Percentiles rank a stretch among this genome's conserved stretches.
These are phyloP conservation scores for Silurus aristotelis DNA, from an alignment of 2,797 vertebrate genomes.

Conservation along the genomic window DNA sequence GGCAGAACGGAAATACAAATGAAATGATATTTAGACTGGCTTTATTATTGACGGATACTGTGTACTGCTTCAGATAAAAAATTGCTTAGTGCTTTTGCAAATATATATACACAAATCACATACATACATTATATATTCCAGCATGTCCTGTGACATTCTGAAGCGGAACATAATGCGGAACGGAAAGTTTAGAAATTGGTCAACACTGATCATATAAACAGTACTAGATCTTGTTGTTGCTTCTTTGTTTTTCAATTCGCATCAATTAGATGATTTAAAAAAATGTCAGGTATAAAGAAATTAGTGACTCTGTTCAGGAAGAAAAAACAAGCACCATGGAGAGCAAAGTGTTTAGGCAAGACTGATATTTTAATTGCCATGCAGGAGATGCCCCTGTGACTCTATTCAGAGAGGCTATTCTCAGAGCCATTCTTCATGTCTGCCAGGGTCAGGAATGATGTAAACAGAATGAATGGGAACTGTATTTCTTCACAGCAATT, in stretches of 20 bases:
- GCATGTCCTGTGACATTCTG: no score
- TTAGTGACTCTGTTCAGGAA: not conserved
- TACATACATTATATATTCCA: no score
- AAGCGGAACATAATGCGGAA: no score
- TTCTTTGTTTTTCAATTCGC: not conserved
- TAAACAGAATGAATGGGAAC: not conserved
- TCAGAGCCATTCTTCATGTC: not conserved
- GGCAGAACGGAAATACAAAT: constrained; percentile 18
- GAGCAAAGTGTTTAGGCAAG: not conserved
- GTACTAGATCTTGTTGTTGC: not conserved
- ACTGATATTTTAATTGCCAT: constrained; percentile 24
- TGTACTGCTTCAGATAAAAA: not conserved
- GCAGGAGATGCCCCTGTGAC: constrained; percentile 29
- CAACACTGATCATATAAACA: not conserved
- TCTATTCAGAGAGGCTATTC: constrained; percentile 14
- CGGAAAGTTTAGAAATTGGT: not conserved
- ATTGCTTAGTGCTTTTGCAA: no score
- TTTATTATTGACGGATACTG: not conserved
- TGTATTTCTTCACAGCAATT: not conserved
- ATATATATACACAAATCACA: no score
- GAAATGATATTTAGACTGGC: constrained; percentile 32
- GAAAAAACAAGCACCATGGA: constrained; percentile 4
- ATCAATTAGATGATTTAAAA: not conserved
- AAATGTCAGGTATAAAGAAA: not conserved
- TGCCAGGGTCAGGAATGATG: not conserved